Percentiles rank a stretch among this genome's conserved stretches.
These are phyloP conservation scores for Hypolimnas misippus DNA, from an alignment of 2,888 invertebrate species.

Conservation along the genomic window DNA sequence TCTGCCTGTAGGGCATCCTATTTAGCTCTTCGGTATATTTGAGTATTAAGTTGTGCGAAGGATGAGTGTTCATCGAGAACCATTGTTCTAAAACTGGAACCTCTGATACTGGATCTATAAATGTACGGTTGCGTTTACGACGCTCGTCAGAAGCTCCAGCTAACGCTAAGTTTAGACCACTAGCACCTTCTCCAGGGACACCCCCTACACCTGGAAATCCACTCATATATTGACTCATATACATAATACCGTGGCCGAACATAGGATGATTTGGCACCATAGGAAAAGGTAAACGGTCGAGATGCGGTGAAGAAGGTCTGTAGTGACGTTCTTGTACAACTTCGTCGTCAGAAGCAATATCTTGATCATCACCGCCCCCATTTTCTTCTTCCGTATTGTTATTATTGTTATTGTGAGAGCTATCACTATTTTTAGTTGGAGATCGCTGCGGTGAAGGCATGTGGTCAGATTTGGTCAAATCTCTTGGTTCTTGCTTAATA, in stretches of 20 bases:
- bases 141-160: slow-evolving; percentile 91
- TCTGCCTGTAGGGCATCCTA: slow-evolving; percentile 98
- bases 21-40: slow-evolving; percentile 99
- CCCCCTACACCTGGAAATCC: slow-evolving; percentile 81
- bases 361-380: slow-evolving; percentile 78
- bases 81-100: slow-evolving; percentile 97
- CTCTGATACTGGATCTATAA: slow-evolving; percentile 99
- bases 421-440: slow-evolving; percentile 83
- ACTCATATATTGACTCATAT: slow-evolving; percentile 94
- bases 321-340: slow-evolving; percentile 73
- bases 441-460: slow-evolving; percentile 77
- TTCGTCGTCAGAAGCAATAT: slow-evolving; percentile 80
- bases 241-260: slow-evolving; percentile 96
- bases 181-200: slow-evolving; percentile 83
- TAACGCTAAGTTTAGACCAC: slow-evolving; percentile 86
- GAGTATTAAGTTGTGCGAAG: slow-evolving; percentile 98
- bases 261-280: slow-evolving; percentile 92
- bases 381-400: slow-evolving; percentile 79
- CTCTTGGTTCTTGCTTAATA: slow-evolving; percentile 82
- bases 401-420: slow-evolving; percentile 77
- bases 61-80: slow-evolving; percentile 99
- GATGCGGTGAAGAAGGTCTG: slow-evolving; percentile 68
- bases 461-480: slow-evolving; percentile 72
- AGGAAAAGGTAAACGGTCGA: slow-evolving; percentile 87
- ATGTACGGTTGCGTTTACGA: slow-evolving; percentile 97